phyloP scores from a whole-genome alignment of 2,113 vertebrate genomes.

The Aegotheles bennettii region DNA sequence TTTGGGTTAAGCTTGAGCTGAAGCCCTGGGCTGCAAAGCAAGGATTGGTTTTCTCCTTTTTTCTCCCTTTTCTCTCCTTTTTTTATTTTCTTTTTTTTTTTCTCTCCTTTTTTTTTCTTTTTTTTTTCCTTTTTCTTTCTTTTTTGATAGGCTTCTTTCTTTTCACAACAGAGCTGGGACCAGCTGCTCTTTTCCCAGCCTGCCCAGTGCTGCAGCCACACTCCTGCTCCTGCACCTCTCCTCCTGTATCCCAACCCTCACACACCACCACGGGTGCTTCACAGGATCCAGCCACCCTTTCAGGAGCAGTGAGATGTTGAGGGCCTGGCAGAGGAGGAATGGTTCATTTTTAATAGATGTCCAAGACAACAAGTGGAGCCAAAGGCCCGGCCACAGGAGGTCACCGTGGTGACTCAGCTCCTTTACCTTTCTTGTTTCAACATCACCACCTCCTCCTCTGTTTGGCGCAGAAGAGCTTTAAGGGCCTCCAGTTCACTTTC shows the following conservation, averaged over 20 bases:
- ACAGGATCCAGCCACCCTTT: background rate
- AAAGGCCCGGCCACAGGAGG: too few relatives aligned
- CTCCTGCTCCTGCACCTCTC: fast-evolving
- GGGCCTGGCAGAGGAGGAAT: background rate
- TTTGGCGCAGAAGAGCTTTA: slow-evolving; percentile 67
- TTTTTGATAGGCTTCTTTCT: too few relatives aligned
- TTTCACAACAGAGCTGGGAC: background rate
- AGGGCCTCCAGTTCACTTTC: slow-evolving; percentile 77
- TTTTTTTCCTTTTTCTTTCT: background rate
- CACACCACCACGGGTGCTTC: background rate
- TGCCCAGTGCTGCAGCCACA: background rate
- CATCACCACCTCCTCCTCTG: slow-evolving; percentile 71
- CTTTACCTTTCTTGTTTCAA: slow-evolving; percentile 81
- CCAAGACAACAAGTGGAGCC: too few relatives aligned
- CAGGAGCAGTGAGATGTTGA: fast-evolving
- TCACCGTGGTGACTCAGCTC: background rate
- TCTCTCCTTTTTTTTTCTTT: background rate
- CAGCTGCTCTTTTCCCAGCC: background rate
- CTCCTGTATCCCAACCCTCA: background rate
- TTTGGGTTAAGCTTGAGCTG: background rate
- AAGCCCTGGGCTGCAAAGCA: background rate
- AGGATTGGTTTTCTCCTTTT: too few relatives aligned
- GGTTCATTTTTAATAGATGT: background rate
- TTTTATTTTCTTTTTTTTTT: fast-evolving
- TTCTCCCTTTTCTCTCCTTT: fast-evolving